Evolutionary conservation across 2,888 invertebrate genomes (phyloP), one percentile per base, ranked within the genome.

Genomic region (Eupithecia inturbata): DNA sequence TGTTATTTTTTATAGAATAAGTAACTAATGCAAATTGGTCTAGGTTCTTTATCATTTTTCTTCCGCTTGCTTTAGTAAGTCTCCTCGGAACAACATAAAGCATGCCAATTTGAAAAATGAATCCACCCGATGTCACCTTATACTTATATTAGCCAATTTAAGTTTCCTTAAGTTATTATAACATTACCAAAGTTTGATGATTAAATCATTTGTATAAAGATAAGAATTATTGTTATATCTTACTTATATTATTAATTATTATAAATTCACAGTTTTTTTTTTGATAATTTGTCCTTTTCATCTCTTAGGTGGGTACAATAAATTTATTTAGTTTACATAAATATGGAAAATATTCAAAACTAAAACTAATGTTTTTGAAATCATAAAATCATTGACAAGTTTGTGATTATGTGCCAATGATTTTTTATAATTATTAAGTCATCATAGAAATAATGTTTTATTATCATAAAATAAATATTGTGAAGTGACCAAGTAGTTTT

Each of bases 371-470:
- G 28, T 68, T 36, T 64, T 3, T 66, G 49, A 82, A 84, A 83
- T 82, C 79, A 79, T 77, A 83, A 80, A 76, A 94, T 94, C 94
- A 94, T 94, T 94, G 94, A 91, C 92, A 89, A 92, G 85, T 88
- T 91, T 94, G 95, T 95, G 95, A 95, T 95, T 94, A 91, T 89
- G 95, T 95, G 95, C 95, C 95, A 95, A 95, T 95, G 95, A 95
- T 93, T 60, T 93, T 95, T 53, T 92, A 83, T 83, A 74, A 81
- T 89, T 92, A 92, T 88, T 83, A 81, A 84, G 82, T 82, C 75
- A 75, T 74, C 81, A 78, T 68, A 78, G 77, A 81, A 78, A 81
- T 83, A 77, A 79, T 83, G 80, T 83, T 80, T 77, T 76, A 80
- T 82, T 77, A 77, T 33, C 12, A n/a, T n/a, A 72, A 28, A 87